A percentile compares a stretch with the other conserved stretches of the same genome.
These are phyloP conservation scores for Carassius carassius DNA, from an alignment of 2,113 vertebrate species.

Conservation along the genomic window DNA sequence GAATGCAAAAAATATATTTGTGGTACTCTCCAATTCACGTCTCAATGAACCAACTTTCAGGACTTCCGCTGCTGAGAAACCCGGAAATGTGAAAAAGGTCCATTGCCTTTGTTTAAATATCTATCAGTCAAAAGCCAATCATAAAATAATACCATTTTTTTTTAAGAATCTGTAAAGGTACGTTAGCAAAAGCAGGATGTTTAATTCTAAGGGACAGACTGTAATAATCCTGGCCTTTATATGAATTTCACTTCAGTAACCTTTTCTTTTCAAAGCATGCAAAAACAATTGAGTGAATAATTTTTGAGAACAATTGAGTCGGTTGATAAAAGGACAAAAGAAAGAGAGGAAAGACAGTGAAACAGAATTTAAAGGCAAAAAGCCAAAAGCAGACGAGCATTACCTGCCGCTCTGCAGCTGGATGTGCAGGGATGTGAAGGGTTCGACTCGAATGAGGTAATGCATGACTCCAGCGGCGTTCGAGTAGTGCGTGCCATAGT, in stretches of 20 bases:
- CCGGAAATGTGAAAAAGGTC: too few species aligned
- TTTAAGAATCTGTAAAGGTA: not conserved
- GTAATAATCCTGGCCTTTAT: not conserved
- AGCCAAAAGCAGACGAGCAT: not conserved
- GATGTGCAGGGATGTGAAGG: slow-evolving; percentile 94
- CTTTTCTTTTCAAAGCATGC: not conserved
- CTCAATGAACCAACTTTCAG: too few species aligned
- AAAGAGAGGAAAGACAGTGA: not conserved
- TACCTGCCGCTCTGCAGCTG: slow-evolving; percentile 97
- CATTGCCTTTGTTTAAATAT: not conserved
- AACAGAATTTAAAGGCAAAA: not conserved
- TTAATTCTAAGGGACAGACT: not conserved
- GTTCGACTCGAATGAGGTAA: slow-evolving; percentile 93
- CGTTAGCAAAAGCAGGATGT: not conserved
- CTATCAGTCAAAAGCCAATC: not conserved
- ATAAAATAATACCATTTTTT: not conserved
- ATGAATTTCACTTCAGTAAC: not conserved
- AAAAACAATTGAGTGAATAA: not conserved
- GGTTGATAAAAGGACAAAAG: not conserved
- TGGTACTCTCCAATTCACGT: too few species aligned
- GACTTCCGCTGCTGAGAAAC: too few species aligned
- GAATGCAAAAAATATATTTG: too few species aligned
- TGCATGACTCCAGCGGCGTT: slow-evolving; percentile 98
- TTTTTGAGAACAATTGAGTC: not conserved
- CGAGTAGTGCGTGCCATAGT: slow-evolving; percentile 97